Percentiles rank a stretch among this genome's conserved stretches.
phyloP scores from a whole-genome alignment of 2,888 invertebrate species.

The Deilephila porcellus region DNA sequence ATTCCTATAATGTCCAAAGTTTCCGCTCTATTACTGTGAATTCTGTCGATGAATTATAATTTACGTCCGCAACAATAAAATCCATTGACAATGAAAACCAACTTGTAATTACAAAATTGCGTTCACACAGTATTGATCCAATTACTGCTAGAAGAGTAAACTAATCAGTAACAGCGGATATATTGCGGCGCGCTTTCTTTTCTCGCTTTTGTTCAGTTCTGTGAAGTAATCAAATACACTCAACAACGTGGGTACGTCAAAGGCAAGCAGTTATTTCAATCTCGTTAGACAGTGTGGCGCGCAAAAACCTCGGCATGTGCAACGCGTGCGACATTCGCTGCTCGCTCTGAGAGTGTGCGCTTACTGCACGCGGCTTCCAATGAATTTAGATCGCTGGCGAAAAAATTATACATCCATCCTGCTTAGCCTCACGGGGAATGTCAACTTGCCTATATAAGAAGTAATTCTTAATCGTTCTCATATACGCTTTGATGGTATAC shows the following conservation, averaged over 20 bases:
- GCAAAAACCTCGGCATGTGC: slow-evolving; percentile 73
- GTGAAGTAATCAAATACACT: slow-evolving; percentile 62
- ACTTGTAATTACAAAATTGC: too few species aligned
- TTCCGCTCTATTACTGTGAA: too few species aligned
- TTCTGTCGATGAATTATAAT: too few species aligned
- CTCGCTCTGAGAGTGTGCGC: slow-evolving; percentile 51
- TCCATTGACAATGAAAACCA: too few species aligned
- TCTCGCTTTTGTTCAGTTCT: slow-evolving; percentile 54
- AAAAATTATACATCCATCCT: slow-evolving; percentile 64
- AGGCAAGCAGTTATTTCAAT: slow-evolving; percentile 74
- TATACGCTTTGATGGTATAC: neutral
- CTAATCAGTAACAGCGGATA: neutral
- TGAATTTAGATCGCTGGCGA: slow-evolving; percentile 75
- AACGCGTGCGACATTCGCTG: slow-evolving; percentile 58
- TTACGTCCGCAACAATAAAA: too few species aligned
- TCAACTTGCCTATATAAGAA: slow-evolving; percentile 11
- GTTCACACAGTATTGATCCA: too few species aligned
- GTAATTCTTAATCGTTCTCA: slow-evolving; percentile 13
- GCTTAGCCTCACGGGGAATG: slow-evolving; percentile 42
- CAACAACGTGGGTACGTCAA: slow-evolving; percentile 47
- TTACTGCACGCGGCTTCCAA: slow-evolving; percentile 46
- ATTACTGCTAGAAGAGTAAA: neutral
- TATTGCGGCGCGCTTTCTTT: neutral
- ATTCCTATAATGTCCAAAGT: too few species aligned
- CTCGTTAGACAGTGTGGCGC: slow-evolving; percentile 74